Evolutionary conservation across 2,797 vertebrate genomes (phyloP).

Genomic region (Psittacula derbiana): DNA sequence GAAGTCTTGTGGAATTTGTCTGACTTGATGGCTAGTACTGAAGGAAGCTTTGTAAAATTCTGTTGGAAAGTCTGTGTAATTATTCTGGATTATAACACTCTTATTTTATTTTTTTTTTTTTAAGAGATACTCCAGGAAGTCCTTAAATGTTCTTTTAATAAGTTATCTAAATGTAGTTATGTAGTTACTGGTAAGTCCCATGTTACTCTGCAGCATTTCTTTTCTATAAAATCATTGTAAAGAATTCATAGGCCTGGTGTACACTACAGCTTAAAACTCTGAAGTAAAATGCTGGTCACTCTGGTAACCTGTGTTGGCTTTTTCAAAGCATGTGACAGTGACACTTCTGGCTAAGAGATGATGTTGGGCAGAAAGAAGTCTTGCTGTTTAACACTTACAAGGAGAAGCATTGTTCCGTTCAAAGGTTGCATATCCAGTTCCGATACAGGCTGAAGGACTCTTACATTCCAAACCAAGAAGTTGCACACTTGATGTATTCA

Average conservation of each 20-base stretch:
- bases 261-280: neutral
- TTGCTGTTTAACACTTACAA: neutral
- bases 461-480: conserved; percentile 69
- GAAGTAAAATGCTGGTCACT: conserved; percentile 8
- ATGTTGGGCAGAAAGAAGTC: neutral
- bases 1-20: conserved; percentile 71
- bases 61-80: conserved; percentile 41
- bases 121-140: neutral
- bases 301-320: neutral
- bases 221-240: conserved; percentile 39
- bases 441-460: conserved; percentile 40
- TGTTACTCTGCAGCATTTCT: conserved; percentile 32
- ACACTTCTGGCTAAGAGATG: neutral
- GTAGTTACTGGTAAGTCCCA: neutral
- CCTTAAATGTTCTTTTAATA: neutral
- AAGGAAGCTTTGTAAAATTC: conserved; percentile 59
- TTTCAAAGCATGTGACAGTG: neutral
- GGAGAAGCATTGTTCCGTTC: neutral
- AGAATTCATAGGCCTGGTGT: neutral
- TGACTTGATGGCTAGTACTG: conserved; percentile 64
- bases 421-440: neutral
- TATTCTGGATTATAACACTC: conserved; percentile 39
- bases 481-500: conserved; percentile 56
- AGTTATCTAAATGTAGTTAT: neutral
- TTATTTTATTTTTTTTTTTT: neutral